Evolutionary conservation across 2,797 vertebrate genomes (phyloP).

Genomic region (Gallinago stenura): DNA sequence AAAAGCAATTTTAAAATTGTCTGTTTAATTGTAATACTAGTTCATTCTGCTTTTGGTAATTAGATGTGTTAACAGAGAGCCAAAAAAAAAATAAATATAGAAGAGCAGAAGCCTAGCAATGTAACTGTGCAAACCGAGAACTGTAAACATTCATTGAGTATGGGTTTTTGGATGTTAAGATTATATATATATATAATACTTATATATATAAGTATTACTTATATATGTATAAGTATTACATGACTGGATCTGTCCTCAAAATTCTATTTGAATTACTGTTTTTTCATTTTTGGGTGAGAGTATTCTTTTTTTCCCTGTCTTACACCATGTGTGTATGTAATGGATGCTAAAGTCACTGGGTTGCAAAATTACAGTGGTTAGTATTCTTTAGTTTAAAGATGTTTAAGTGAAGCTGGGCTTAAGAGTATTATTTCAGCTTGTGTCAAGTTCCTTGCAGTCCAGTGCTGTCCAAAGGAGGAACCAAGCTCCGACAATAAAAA

Average conservation of each 20-base stretch:
- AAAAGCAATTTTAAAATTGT: conserved; percentile 50
- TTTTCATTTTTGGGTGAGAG: background rate
- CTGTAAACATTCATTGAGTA: background rate
- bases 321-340: background rate
- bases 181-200: no score
- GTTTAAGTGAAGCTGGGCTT: background rate
- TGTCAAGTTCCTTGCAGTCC: background rate
- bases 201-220: no score
- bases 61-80: background rate
- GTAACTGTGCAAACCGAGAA: background rate
- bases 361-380: background rate
- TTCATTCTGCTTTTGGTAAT: conserved; percentile 26
- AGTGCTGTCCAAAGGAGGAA: background rate
- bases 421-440: conserved; percentile 58
- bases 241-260: background rate
- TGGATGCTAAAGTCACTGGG: background rate
- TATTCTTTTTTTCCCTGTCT: background rate
- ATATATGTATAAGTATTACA: background rate
- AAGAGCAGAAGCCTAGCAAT: background rate
- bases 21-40: background rate
- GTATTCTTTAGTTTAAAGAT: conserved; percentile 32
- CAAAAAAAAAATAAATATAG: background rate
- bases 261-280: background rate
- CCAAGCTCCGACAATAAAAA: background rate
- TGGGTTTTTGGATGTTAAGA: no score